A percentile compares a stretch with the other conserved stretches of the same genome.
phyloP scores from a whole-genome alignment of 64 coral and sea anemone species.

The Porites lutea region DNA sequence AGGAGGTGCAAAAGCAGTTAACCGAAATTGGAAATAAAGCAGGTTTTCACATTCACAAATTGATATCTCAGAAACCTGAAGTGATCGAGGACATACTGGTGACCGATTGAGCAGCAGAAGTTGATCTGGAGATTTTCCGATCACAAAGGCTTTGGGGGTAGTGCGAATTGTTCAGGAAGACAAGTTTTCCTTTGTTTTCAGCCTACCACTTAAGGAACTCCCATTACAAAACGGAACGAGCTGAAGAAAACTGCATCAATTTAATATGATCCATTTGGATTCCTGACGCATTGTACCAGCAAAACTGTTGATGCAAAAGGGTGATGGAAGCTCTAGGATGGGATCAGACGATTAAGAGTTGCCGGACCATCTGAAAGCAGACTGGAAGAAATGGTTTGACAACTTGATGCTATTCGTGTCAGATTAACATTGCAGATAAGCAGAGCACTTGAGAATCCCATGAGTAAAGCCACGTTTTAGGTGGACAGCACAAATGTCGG shows the following conservation, averaged over 20 bases:
- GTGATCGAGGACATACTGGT: conserved; percentile 14
- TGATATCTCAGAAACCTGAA: conserved; percentile 70
- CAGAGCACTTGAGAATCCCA: conserved; percentile 44
- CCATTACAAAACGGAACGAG: conserved; percentile 61
- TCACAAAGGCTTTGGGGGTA: conserved; percentile 7
- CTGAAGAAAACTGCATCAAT: conserved; percentile 62
- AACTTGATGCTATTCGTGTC: no score
- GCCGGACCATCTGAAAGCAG: conserved; percentile 13
- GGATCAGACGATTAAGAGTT: conserved; percentile 61
- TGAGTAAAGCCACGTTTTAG: conserved; percentile 62
- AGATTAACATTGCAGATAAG: conserved; percentile 65
- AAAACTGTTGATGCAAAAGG: conserved; percentile 67
- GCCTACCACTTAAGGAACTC: conserved; percentile 31
- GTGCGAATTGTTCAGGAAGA: conserved; percentile 59
- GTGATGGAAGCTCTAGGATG: conserved; percentile 27
- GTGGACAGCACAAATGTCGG: conserved; percentile 17
- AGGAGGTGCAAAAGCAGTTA: conserved; percentile 25
- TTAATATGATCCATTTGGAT: conserved; percentile 63
- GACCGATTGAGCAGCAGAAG: conserved; percentile 42
- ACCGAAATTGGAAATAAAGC: conserved; percentile 61
- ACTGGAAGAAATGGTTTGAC: conserved; percentile 60
- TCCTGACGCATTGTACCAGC: conserved; percentile 60
- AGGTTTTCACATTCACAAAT: conserved; percentile 73
- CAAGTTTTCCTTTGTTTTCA: conserved; percentile 20
- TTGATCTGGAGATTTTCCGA: conserved; percentile 54